Percentiles rank a stretch among this genome's conserved stretches.
Evolutionary conservation across 1,140 invertebrate species (phyloP).

Genomic region (Marisa cornuarietis): DNA sequence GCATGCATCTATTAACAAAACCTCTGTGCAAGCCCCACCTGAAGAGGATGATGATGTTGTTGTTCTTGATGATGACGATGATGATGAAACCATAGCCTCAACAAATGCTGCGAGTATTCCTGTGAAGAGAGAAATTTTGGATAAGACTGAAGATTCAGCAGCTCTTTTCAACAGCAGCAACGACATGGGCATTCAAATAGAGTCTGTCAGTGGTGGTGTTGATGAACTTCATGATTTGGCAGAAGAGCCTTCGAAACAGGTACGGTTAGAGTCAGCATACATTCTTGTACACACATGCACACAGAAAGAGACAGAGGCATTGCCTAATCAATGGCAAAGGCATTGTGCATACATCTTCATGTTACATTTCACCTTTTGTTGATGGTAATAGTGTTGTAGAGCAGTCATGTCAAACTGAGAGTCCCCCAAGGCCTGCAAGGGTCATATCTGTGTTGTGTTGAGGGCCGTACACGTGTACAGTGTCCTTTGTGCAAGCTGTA

Average conservation of each 20-base stretch:
- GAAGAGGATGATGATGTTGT: constrained; percentile 49
- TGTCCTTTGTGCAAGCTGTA: too few relatives aligned
- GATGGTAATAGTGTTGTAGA: too few relatives aligned
- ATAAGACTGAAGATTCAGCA: constrained; percentile 17
- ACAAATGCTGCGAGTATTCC: neutral
- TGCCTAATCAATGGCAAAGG: too few relatives aligned
- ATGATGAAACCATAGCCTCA: constrained; percentile 5
- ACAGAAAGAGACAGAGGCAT: too few relatives aligned
- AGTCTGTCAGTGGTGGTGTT: constrained; percentile 40
- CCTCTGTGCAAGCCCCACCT: constrained; percentile 28
- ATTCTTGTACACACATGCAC: too few relatives aligned
- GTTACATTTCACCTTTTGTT: too few relatives aligned
- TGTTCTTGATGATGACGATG: constrained; percentile 36
- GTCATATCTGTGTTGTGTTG: too few relatives aligned
- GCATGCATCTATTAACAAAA: too few relatives aligned
- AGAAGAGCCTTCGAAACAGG: constrained; percentile 1
- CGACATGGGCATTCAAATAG: constrained; percentile 44
- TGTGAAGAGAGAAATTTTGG: constrained; percentile 22
- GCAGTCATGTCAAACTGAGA: too few relatives aligned
- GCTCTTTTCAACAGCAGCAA: constrained; percentile 15
- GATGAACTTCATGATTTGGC: constrained; percentile 28
- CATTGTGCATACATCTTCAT: too few relatives aligned
- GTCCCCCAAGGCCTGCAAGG: too few relatives aligned
- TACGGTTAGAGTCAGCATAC: neutral
- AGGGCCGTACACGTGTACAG: too few relatives aligned